Evolutionary conservation across 2,113 vertebrate genomes (phyloP).

Genomic region (Antigone vipio): DNA sequence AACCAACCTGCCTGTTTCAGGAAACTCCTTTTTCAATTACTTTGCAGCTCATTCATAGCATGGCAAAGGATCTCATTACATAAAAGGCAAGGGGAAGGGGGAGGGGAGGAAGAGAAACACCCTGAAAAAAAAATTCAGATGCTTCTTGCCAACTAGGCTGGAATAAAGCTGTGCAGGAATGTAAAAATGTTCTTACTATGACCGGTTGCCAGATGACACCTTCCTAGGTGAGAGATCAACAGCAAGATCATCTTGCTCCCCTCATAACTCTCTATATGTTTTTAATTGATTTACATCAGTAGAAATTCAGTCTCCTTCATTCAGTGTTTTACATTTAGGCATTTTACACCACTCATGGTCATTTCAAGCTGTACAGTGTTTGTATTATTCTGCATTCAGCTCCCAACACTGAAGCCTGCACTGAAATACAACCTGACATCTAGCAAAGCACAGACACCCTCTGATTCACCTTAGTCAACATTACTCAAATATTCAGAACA

Average conservation of each 20-base stretch:
- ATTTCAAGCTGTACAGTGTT: not conserved
- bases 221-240: conserved; percentile 12
- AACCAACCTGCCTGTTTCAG: conserved; percentile 14
- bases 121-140: not conserved
- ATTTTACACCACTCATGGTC: not conserved
- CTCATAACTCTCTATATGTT: not conserved
- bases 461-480: not conserved
- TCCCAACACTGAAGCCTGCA: not conserved
- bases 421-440: not conserved
- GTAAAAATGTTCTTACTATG: conserved; percentile 10
- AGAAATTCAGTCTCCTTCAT: not conserved
- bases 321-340: not conserved
- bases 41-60: conserved; percentile 26
- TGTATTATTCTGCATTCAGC: not conserved
- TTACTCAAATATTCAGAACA: not conserved
- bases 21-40: conserved; percentile 16
- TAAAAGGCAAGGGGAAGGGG: not conserved
- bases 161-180: conserved; percentile 53
- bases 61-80: conserved; percentile 30
- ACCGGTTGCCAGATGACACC: not conserved
- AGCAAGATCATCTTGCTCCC: not conserved
- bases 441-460: not conserved
- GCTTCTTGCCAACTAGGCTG: conserved; percentile 53
- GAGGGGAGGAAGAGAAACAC: conserved; percentile 33
- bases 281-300: not conserved